These are phyloP conservation scores for Sphyrna mokarran DNA, from an alignment of 2,113 vertebrate genomes.

Conservation along the genomic window DNA sequence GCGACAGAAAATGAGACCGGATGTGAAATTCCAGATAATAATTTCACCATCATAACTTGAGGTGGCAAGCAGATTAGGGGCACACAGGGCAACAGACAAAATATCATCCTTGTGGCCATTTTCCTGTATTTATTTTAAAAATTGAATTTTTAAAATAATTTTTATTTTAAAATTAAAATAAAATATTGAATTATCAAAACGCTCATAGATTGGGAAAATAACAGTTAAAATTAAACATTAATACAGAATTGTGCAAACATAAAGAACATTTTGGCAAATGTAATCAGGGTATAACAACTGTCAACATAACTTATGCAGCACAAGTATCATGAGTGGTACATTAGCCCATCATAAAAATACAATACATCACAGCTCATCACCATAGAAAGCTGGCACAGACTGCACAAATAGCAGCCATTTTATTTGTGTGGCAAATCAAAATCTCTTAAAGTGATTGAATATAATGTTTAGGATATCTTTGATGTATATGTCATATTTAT, in stretches of 20 bases:
- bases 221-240: background rate
- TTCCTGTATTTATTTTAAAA: conserved; percentile 27
- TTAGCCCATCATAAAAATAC: background rate
- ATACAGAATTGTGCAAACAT: background rate
- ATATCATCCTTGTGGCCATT: conserved; percentile 40
- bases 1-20: conserved; percentile 36
- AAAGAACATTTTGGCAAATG: background rate
- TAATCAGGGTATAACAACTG: background rate
- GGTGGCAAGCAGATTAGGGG: conserved; percentile 40
- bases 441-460: background rate
- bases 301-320: background rate
- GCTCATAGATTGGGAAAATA: background rate
- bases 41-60: conserved; percentile 40
- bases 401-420: background rate
- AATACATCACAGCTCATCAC: background rate
- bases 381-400: background rate
- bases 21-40: conserved; percentile 40
- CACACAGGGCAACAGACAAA: conserved; percentile 40
- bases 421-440: background rate
- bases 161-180: no score
- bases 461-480: background rate
- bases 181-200: no score
- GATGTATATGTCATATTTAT: background rate
- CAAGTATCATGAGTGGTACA: background rate
- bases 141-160: no score